These are phyloP conservation scores for Parnassius orleans DNA, from an alignment of 2,888 invertebrate species.

Conservation along the genomic window DNA sequence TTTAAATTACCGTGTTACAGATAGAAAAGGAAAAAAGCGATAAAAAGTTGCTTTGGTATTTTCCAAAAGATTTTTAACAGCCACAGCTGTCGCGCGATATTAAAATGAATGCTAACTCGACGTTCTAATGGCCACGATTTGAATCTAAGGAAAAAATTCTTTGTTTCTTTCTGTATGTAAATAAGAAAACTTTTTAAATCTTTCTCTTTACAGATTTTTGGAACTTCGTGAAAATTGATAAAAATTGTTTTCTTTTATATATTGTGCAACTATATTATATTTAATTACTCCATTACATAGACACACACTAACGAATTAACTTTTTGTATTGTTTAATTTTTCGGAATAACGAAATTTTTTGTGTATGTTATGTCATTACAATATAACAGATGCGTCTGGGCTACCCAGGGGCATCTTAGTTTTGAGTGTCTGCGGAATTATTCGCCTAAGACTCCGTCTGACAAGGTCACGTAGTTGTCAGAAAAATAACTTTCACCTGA, in stretches of 20 bases:
- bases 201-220: slow-evolving; percentile 20
- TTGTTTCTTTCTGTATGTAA: slow-evolving; percentile 24
- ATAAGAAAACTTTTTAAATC: slow-evolving; percentile 26
- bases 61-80: slow-evolving; percentile 24
- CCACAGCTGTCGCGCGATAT: slow-evolving; percentile 26
- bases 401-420: too few species aligned
- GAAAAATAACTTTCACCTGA: too few species aligned
- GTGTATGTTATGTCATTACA: too few species aligned
- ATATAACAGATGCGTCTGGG: too few species aligned
- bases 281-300: too few species aligned
- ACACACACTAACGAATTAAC: too few species aligned
- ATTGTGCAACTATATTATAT: too few species aligned
- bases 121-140: slow-evolving; percentile 27
- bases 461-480: too few species aligned
- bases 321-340: too few species aligned
- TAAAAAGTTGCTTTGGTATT: slow-evolving; percentile 26
- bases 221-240: slow-evolving; percentile 18
- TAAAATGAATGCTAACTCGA: slow-evolving; percentile 28
- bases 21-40: slow-evolving; percentile 10
- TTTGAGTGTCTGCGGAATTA: too few species aligned
- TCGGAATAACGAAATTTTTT: too few species aligned
- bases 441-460: too few species aligned
- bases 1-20: slow-evolving; percentile 5
- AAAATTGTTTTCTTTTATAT: slow-evolving; percentile 8
- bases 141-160: slow-evolving; percentile 21